Conservation (phyloP, 1,140 invertebrate species). For the Lanistes nyassanus region DNA sequence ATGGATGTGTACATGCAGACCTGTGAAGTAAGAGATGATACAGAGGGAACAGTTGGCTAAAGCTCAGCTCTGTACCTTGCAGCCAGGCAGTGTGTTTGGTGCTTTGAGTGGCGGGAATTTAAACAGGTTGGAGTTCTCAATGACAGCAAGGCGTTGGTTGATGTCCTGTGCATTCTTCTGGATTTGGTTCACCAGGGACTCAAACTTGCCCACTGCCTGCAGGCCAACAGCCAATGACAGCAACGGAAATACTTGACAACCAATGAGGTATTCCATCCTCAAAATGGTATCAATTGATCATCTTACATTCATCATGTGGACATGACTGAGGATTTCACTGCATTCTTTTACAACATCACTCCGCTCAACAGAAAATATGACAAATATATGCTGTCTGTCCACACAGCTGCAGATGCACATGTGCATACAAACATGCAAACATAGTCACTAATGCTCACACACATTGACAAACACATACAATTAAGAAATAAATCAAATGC, state of each 20-base stretch:
- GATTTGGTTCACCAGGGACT: conserved; percentile 77
- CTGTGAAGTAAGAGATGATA: too few relatives aligned
- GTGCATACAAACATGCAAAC: not conserved
- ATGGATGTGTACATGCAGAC: too few relatives aligned
- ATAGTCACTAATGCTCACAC: not conserved
- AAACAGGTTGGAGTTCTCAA: conserved; percentile 65
- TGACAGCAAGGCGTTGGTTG: conserved; percentile 57
- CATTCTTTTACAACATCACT: not conserved
- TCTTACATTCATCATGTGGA: not conserved
- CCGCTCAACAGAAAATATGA: not conserved
- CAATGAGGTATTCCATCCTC: not conserved
- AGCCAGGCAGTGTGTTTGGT: conserved; percentile 55
- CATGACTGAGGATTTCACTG: not conserved
- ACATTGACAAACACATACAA: too few relatives aligned
- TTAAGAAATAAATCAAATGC: too few relatives aligned
- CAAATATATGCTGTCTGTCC: too few relatives aligned
- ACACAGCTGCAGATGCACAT: not conserved
- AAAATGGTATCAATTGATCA: not conserved
- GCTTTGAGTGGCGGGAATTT: conserved; percentile 59
- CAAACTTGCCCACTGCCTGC: conserved; percentile 70
- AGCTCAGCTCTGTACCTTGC: conserved; percentile 62
- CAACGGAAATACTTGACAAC: not conserved
- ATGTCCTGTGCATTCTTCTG: conserved; percentile 82
- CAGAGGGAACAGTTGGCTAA: too few relatives aligned
- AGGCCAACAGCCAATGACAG: conserved; percentile 24